Evolutionary conservation across 64 coral and sea anemone species (phyloP).

Genomic region (Anthopleura sola): DNA sequence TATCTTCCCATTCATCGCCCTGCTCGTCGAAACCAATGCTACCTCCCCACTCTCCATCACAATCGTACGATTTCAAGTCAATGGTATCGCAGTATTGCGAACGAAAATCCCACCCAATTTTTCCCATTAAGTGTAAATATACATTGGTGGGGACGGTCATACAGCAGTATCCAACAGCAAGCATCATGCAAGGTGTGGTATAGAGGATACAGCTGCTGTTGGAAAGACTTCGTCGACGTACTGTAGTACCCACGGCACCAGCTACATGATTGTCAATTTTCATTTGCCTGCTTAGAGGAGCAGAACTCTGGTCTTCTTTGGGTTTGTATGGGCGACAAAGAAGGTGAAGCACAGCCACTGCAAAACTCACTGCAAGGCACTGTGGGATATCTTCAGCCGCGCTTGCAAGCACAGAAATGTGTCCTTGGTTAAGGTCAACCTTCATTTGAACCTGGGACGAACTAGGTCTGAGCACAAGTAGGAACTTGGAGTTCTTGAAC

Average conservation of each 20-base stretch:
- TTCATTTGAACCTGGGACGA: conserved; percentile 3
- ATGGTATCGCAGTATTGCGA: not conserved
- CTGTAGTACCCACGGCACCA: no score
- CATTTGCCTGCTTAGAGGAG: conserved; percentile 20
- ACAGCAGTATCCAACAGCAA: no score
- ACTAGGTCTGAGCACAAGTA: not conserved
- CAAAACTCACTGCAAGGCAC: conserved; percentile 4
- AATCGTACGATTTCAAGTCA: not conserved
- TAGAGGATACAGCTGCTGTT: no score
- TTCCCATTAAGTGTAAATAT: not conserved
- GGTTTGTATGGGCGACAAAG: conserved; percentile 20
- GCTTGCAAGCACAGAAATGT: no score
- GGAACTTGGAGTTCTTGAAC: conserved; percentile 2
- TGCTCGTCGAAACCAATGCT: not conserved
- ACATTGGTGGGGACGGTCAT: conserved; percentile 36
- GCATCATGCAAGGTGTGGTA: no score
- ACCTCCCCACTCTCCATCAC: not conserved
- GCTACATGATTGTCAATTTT: conserved; percentile 7
- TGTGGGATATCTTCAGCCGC: conserved; percentile 23
- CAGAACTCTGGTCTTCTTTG: not conserved
- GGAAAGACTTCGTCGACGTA: no score
- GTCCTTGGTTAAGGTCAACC: not conserved
- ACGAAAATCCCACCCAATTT: conserved; percentile 10
- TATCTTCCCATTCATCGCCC: not conserved
- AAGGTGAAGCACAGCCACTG: conserved; percentile 17